phyloP scores from a whole-genome alignment of 1,140 invertebrate genomes.

The Bombus fervidus region DNA sequence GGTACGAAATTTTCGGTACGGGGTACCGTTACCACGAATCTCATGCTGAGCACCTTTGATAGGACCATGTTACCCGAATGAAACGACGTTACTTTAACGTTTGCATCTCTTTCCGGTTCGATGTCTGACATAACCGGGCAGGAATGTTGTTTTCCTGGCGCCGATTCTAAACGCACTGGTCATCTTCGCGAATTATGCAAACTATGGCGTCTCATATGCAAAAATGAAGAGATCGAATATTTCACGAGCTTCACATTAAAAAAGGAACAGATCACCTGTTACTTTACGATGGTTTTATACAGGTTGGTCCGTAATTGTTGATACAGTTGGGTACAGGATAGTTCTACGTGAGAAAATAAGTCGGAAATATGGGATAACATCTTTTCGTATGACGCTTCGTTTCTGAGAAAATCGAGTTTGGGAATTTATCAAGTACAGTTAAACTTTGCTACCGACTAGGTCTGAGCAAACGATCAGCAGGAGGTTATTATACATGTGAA shows the following conservation, averaged over 20 bases:
- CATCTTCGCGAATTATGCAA: not conserved
- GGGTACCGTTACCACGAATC: constrained; percentile 36
- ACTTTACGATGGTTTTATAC: not conserved
- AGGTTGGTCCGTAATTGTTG: no score
- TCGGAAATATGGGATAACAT: no score
- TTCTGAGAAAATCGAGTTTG: no score
- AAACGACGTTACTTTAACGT: not conserved
- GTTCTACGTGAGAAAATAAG: no score
- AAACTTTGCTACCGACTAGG: no score
- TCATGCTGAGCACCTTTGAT: not conserved
- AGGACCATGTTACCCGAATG: not conserved
- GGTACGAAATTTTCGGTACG: constrained; percentile 13
- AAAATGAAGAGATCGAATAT: not conserved
- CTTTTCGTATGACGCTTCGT: no score
- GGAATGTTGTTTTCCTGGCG: constrained; percentile 35
- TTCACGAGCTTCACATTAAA: not conserved
- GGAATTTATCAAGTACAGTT: no score
- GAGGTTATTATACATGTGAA: no score
- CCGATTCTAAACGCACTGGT: not conserved
- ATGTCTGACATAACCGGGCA: constrained; percentile 21
- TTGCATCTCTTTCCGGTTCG: constrained; percentile 1
- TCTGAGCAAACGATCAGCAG: no score
- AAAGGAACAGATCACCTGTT: not conserved
- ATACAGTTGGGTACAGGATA: no score
- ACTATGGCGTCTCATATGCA: not conserved